phyloP scores from a whole-genome alignment of 1,140 invertebrate genomes.

The Plodia interpunctella region DNA sequence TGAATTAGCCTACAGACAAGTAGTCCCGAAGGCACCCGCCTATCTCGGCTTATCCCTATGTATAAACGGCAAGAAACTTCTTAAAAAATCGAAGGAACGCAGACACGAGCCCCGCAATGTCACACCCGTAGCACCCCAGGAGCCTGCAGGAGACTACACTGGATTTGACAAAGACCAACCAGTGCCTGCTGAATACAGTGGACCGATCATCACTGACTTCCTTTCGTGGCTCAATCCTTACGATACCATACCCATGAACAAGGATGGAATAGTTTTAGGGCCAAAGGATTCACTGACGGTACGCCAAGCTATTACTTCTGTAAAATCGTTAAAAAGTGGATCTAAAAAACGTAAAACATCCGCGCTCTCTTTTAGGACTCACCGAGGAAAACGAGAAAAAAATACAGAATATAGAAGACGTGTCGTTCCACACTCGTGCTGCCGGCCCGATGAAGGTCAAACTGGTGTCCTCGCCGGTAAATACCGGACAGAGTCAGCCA shows the following conservation, averaged over 20 bases:
- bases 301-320: conserved; percentile 68
- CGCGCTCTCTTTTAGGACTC: conserved; percentile 64
- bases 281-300: conserved; percentile 65
- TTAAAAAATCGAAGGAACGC: conserved; percentile 62
- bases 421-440: conserved; percentile 61
- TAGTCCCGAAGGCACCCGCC: conserved; percentile 86
- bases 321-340: conserved; percentile 61
- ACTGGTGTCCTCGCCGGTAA: conserved; percentile 37
- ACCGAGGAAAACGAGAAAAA: conserved; percentile 70
- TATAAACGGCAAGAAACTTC: conserved; percentile 81
- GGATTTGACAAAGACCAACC: conserved; percentile 41
- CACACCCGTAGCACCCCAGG: conserved; percentile 38
- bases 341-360: conserved; percentile 74
- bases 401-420: conserved; percentile 57
- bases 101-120: conserved; percentile 46
- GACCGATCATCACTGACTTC: conserved; percentile 73
- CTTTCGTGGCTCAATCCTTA: conserved; percentile 70
- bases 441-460: conserved; percentile 46
- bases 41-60: conserved; percentile 89
- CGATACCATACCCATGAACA: conserved; percentile 55
- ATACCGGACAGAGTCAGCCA: conserved; percentile 67
- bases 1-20: conserved; percentile 87
- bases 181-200: conserved; percentile 59
- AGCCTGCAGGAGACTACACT: conserved; percentile 37
- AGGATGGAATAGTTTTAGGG: conserved; percentile 53